phyloP scores from a whole-genome alignment of 2,888 invertebrate species.

The Dryomyza anilis region DNA sequence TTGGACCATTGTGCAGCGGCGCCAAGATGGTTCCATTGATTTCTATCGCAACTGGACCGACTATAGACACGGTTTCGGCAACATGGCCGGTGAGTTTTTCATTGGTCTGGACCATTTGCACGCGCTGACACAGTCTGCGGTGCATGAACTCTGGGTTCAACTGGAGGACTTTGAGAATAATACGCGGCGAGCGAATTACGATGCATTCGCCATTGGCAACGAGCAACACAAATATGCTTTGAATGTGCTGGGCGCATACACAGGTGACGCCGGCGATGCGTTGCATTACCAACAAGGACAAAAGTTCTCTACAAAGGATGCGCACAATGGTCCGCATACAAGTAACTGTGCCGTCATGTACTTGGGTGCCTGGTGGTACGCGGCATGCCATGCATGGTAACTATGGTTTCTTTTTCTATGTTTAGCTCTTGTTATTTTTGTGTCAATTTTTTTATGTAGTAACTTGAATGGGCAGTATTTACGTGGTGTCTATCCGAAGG shows the following conservation, averaged over 20 bases:
- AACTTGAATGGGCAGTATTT: slow-evolving; percentile 38
- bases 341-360: slow-evolving; percentile 69
- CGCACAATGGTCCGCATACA: slow-evolving; percentile 69
- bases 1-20: slow-evolving; percentile 71
- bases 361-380: slow-evolving; percentile 74
- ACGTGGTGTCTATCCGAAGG: slow-evolving; percentile 20
- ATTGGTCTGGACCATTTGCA: slow-evolving; percentile 69
- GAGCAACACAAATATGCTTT: slow-evolving; percentile 68
- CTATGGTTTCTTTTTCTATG: neutral
- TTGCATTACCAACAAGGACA: slow-evolving; percentile 69
- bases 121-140: slow-evolving; percentile 47
- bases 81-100: slow-evolving; percentile 71
- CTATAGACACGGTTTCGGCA: slow-evolving; percentile 71
- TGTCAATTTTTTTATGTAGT: slow-evolving; percentile 28
- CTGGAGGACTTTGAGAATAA: slow-evolving; percentile 66
- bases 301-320: slow-evolving; percentile 69
- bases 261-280: slow-evolving; percentile 69
- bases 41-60: slow-evolving; percentile 55
- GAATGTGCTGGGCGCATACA: slow-evolving; percentile 67
- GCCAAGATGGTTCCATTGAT: slow-evolving; percentile 68
- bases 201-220: slow-evolving; percentile 68
- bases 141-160: slow-evolving; percentile 66
- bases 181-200: slow-evolving; percentile 65
- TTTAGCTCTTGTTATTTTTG: neutral
- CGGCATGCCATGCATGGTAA: slow-evolving; percentile 68